Conservation (phyloP, 64 coral and sea anemone species). For the Montipora efflorescens region DNA sequence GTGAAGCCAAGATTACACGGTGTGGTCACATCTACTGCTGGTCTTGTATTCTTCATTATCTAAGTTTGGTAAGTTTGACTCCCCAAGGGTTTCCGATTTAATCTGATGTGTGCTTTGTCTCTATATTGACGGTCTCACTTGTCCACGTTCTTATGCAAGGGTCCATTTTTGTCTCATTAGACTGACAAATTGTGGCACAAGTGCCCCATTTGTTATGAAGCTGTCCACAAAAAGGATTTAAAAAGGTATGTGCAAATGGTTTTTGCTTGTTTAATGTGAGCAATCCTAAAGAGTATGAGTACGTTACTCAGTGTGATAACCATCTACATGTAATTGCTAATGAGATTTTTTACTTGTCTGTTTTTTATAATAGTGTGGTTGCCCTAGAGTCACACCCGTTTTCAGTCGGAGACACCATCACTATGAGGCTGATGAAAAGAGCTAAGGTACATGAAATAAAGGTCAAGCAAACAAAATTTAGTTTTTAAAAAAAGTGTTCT, state of each 20-base stretch:
- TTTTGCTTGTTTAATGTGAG: neutral
- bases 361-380: slow-evolving; percentile 81
- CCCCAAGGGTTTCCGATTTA: neutral
- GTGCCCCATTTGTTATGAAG: slow-evolving; percentile 97
- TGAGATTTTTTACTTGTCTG: neutral
- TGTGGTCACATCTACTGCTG: slow-evolving; percentile 99
- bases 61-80: slow-evolving; percentile 83
- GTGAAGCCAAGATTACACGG: slow-evolving; percentile 91
- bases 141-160: neutral
- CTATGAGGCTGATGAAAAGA: slow-evolving; percentile 97
- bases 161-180: slow-evolving; percentile 36
- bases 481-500: too few relatives aligned
- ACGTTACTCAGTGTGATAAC: too few relatives aligned
- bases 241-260: slow-evolving; percentile 75
- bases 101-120: neutral
- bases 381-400: slow-evolving; percentile 84
- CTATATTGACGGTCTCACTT: neutral
- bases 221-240: slow-evolving; percentile 84
- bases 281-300: neutral
- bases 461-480: too few relatives aligned
- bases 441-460: slow-evolving; percentile 65
- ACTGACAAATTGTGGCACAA: slow-evolving; percentile 93
- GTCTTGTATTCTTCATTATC: slow-evolving; percentile 98
- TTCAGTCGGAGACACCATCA: slow-evolving; percentile 82
- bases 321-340: too few relatives aligned